These are phyloP conservation scores for Chondrosia reniformis DNA, from an alignment of 37 sponge, comb jelly and placozoan genomes.

Conservation along the genomic window DNA sequence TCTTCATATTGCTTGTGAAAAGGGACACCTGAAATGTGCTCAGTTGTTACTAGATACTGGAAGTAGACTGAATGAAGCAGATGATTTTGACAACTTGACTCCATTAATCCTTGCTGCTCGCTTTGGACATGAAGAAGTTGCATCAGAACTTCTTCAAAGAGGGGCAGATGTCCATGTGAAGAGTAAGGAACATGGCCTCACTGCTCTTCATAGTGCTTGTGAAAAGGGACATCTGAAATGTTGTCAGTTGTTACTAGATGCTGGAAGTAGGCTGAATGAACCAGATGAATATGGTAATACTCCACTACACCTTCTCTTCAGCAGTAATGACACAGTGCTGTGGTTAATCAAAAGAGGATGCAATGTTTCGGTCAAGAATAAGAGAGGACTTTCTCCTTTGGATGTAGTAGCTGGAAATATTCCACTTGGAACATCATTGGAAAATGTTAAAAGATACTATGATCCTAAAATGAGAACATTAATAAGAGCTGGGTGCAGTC, in stretches of 20 bases:
- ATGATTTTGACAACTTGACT: not conserved
- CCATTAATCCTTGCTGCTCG: not conserved
- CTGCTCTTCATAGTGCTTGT: slow-evolving; percentile 1
- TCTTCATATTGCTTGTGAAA: too few relatives aligned
- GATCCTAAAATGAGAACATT: too few relatives aligned
- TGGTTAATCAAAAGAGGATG: too few relatives aligned
- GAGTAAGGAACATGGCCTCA: not conserved
- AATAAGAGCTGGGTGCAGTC: too few relatives aligned
- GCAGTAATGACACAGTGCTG: too few relatives aligned
- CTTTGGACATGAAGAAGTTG: not conserved
- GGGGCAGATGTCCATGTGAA: not conserved
- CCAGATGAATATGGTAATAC: not conserved
- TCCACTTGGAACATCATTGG: too few relatives aligned
- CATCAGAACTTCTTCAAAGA: not conserved
- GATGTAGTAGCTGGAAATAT: too few relatives aligned
- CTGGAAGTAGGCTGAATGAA: not conserved
- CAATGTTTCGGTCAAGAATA: too few relatives aligned
- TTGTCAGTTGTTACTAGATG: not conserved
- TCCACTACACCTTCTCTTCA: too few relatives aligned
- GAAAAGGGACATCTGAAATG: not conserved
- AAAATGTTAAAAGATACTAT: too few relatives aligned
- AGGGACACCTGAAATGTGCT: not conserved
- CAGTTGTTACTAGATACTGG: not conserved
- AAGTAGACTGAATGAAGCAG: not conserved
- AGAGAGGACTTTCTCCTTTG: too few relatives aligned